Evolutionary conservation across 2,888 invertebrate genomes (phyloP).

Genomic region (Apamea monoglypha): DNA sequence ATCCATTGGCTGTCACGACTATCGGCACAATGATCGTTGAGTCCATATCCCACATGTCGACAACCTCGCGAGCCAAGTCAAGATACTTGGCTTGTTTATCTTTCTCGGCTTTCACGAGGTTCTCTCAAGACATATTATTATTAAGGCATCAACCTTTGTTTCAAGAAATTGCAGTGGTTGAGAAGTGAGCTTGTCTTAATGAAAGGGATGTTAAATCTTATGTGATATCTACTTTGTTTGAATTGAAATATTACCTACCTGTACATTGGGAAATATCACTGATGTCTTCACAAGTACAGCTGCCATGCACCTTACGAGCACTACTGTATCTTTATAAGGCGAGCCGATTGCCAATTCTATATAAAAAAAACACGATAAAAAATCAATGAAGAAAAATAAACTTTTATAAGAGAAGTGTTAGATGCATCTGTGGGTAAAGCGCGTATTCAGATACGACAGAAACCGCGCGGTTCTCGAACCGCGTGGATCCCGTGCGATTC

Average conservation of each 20-base stretch:
- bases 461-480: not conserved
- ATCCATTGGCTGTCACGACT: not conserved
- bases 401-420: not conserved
- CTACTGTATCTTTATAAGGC: slow-evolving; percentile 73
- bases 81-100: not conserved
- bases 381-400: not conserved
- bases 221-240: not conserved
- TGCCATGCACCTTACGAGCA: slow-evolving; percentile 74
- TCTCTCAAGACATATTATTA: not conserved
- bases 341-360: slow-evolving; percentile 82
- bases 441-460: no score
- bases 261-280: slow-evolving; percentile 63
- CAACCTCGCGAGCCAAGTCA: not conserved
- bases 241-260: slow-evolving; percentile 62
- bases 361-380: slow-evolving; percentile 6
- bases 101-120: not conserved
- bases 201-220: not conserved
- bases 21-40: not conserved
- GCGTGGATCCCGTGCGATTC: no score
- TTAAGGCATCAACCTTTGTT: not conserved
- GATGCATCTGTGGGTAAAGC: not conserved
- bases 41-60: not conserved
- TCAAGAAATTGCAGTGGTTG: not conserved
- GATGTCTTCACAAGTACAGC: slow-evolving; percentile 69
- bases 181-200: not conserved